Evolutionary conservation across 2,888 invertebrate species (phyloP).

Genomic region (Caenorhabditis sp.): DNA sequence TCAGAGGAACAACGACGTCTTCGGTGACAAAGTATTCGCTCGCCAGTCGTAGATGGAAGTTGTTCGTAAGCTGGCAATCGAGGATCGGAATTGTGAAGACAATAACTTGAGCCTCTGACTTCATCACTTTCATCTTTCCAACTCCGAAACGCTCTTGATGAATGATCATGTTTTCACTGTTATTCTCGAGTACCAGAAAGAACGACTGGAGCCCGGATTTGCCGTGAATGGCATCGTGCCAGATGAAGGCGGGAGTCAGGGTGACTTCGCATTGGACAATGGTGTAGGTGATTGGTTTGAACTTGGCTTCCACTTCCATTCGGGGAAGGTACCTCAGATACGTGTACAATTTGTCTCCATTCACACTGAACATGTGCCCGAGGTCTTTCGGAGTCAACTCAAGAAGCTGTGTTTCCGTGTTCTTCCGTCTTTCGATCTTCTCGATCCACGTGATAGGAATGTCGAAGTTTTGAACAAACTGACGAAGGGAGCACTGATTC

Average conservation of each 20-base stretch:
- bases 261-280: constrained; percentile 80
- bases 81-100: constrained; percentile 95
- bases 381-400: constrained; percentile 92
- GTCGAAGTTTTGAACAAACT: constrained; percentile 27
- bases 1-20: constrained; percentile 81
- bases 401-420: constrained; percentile 84
- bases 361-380: constrained; percentile 81
- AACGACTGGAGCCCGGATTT: constrained; percentile 88
- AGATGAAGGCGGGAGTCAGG: constrained; percentile 83
- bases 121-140: constrained; percentile 87
- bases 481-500: constrained; percentile 84
- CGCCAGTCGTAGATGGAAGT: constrained; percentile 85
- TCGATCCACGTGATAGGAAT: constrained; percentile 86
- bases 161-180: constrained; percentile 92
- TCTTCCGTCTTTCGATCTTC: constrained; percentile 87
- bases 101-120: constrained; percentile 87
- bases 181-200: constrained; percentile 98
- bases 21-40: constrained; percentile 84
- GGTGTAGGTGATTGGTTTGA: constrained; percentile 92
- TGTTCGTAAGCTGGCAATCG: constrained; percentile 89
- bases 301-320: constrained; percentile 87
- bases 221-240: constrained; percentile 85
- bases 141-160: constrained; percentile 93
- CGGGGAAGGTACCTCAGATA: constrained; percentile 90
- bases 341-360: constrained; percentile 82